phyloP scores from a whole-genome alignment of 2,797 vertebrate genomes.

The Gallirallus australis region DNA sequence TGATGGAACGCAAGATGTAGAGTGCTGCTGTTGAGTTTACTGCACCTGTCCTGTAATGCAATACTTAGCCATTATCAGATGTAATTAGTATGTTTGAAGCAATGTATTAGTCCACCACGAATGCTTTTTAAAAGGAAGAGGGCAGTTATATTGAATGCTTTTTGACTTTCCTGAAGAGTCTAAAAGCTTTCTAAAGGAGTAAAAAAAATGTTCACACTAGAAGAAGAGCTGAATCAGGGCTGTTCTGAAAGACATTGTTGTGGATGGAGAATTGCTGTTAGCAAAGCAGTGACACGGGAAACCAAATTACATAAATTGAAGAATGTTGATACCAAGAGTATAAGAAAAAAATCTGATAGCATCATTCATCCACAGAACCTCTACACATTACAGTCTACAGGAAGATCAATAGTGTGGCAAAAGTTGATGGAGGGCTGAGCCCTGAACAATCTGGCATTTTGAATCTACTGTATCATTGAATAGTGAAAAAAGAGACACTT shows the following conservation, averaged over 20 bases:
- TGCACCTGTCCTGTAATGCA: not conserved
- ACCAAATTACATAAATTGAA: not conserved
- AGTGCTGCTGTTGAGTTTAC: not conserved
- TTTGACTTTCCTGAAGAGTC: not conserved
- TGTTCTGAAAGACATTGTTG: not conserved
- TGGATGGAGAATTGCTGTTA: not conserved
- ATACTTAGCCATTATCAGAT: not conserved
- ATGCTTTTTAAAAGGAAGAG: constrained; percentile 32
- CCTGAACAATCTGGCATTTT: not conserved
- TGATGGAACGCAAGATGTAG: not conserved
- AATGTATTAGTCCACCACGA: constrained; percentile 36
- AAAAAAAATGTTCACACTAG: not conserved
- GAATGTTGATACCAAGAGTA: not conserved
- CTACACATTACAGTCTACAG: not conserved
- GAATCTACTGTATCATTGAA: not conserved
- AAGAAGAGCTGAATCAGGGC: not conserved
- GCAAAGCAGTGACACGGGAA: not conserved
- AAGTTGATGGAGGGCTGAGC: not conserved
- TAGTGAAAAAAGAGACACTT: not conserved
- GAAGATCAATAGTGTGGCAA: not conserved
- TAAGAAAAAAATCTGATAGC: not conserved
- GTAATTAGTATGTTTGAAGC: constrained; percentile 23
- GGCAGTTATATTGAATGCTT: not conserved
- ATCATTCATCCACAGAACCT: not conserved
- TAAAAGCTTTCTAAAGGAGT: constrained; percentile 38